phyloP scores from a whole-genome alignment of 2,888 invertebrate genomes.

The Drosophila prolongata region DNA sequence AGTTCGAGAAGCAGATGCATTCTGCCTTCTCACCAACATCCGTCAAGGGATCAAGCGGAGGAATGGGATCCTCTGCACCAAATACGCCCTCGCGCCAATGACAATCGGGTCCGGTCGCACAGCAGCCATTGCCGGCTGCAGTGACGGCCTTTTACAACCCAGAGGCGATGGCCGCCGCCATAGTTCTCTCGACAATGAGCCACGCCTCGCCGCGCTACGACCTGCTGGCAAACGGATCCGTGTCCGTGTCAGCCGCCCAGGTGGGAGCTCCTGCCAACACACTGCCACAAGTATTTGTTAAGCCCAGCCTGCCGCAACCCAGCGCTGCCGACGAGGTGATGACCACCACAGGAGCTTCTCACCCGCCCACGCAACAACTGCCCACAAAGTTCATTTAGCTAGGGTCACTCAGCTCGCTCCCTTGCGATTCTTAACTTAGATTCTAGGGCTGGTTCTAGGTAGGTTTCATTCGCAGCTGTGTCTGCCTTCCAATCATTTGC shows the following conservation, averaged over 20 bases:
- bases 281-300: conserved; percentile 78
- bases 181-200: conserved; percentile 81
- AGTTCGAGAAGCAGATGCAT: conserved; percentile 53
- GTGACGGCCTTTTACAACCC: conserved; percentile 81
- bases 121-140: conserved; percentile 58
- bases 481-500: conserved; percentile 23
- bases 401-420: conserved; percentile 19
- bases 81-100: conserved; percentile 69
- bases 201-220: conserved; percentile 52
- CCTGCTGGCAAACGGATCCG: conserved; percentile 53
- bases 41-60: conserved; percentile 17
- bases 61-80: conserved; percentile 27
- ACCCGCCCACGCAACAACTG: conserved; percentile 42
- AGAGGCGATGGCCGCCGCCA: conserved; percentile 80
- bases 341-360: conserved; percentile 27
- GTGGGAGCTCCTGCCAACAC: conserved; percentile 37
- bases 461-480: conserved; percentile 24
- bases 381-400: conserved; percentile 66
- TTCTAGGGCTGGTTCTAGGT: conserved; percentile 18
- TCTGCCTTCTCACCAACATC: conserved; percentile 24
- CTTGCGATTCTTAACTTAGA: conserved; percentile 16
- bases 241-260: conserved; percentile 18
- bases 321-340: conserved; percentile 28
- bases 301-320: conserved; percentile 58
- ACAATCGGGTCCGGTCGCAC: conserved; percentile 73